These are phyloP conservation scores for Acanthosoma haemorrhoidale DNA, from an alignment of 2,888 invertebrate species.

Conservation along the genomic window DNA sequence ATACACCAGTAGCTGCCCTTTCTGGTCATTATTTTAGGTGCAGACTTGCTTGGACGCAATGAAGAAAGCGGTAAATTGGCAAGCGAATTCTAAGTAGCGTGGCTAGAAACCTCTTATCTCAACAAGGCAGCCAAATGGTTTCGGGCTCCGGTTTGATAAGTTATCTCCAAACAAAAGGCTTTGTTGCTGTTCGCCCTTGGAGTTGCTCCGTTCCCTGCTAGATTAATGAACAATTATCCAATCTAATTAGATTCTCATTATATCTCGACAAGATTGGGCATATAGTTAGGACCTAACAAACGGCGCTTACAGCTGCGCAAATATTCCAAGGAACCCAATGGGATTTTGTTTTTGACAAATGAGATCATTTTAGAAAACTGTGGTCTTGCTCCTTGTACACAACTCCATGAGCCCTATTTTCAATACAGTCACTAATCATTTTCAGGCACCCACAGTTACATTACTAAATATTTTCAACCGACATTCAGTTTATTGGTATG, in stretches of 20 bases:
- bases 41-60: too few relatives aligned
- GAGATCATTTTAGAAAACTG: background rate
- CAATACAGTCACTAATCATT: too few relatives aligned
- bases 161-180: slow-evolving; percentile 16
- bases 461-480: too few relatives aligned
- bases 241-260: slow-evolving; percentile 10
- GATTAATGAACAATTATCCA: slow-evolving; percentile 17
- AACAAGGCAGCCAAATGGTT: background rate
- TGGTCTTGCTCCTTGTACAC: too few relatives aligned
- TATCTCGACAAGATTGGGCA: background rate
- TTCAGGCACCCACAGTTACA: too few relatives aligned
- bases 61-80: background rate
- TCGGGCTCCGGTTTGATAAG: slow-evolving; percentile 2
- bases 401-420: too few relatives aligned
- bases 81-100: background rate
- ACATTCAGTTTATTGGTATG: too few relatives aligned
- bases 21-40: too few relatives aligned
- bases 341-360: background rate
- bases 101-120: background rate
- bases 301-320: background rate
- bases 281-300: background rate
- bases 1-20: too few relatives aligned
- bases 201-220: background rate
- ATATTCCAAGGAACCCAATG: too few relatives aligned
- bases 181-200: slow-evolving; percentile 1